Base-by-base conservation (phyloP, 2,113 vertebrate species). In the Ramphastos sulfuratus region DNA sequence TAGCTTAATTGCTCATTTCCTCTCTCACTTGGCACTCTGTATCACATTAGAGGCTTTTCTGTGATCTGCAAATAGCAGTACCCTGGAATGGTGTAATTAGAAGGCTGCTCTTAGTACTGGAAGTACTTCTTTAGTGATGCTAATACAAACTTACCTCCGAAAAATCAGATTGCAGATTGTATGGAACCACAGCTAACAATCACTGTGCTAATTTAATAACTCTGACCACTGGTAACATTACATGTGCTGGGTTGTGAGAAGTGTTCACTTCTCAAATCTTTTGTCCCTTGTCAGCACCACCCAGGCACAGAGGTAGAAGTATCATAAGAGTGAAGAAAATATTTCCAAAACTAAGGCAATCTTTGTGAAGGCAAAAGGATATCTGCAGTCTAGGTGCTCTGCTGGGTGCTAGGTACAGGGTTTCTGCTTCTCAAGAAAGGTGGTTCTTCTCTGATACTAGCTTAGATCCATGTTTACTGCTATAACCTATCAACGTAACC, bases 1-100 rank as follows among this genome's bases (percentile, higher is more conserved):
- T 95, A 92, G 80, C 85, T 88, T 96, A 96, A 96, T 96, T 95
- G 93, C 93, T 86, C 54, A 20, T 94, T 96, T 96, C 95, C 95
- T 96, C 89, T 96, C 85, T 91, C 70, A 78, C 42, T 91, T 84
- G 90, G 89, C 91, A 93, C 90, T 94, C 82, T 42, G 69, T 75
- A 92, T 92, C 91, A 94, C 85, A 94, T 96, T 95, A 96, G 96
- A 94, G 80, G 85, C 80, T 93, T 91, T 94, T 91, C 94, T 91
- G 60, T 93, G 90, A 81, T 94, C 95, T 91, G 85, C 93, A 95
- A 91, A 92, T 92, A 96, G 90, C 93, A 93, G 11, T 90, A 90
- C 91, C 63, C 66, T 82, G 92, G 91, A 95, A 94, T 70, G 55
- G 70, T 86, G 80, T 93, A 85, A 92, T 94, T 95, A 91, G 71